Evolutionary conservation across 2,797 vertebrate genomes (phyloP), one percentile per base, ranked within the genome.

Genomic region (Tamandua tetradactyla): DNA sequence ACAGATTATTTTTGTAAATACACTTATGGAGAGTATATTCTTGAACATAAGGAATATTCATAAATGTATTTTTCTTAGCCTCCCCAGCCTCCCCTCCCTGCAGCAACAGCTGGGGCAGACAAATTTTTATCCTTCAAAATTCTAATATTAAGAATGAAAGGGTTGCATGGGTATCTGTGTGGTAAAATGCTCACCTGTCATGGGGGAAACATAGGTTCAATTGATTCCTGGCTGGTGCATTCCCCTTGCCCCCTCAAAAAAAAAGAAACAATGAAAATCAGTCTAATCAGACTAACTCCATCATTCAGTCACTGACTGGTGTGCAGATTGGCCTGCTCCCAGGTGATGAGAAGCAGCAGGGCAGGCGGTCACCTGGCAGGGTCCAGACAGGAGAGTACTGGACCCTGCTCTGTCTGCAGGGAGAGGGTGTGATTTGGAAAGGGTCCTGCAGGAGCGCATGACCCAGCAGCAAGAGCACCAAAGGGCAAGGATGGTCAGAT

Each of bases 381-480:
- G 47, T 13, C 47, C 47, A 47, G 10, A 47, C 47, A 10, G 47
- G 47, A n/a, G n/a, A n/a, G n/a, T n/a, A n/a, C n/a, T n/a, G n/a
- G n/a, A n/a, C n/a, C n/a, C n/a, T n/a, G n/a, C n/a, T n/a, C 20
- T 1, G 20, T 20, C 6, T 55, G 55, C 20, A 61, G 22, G 1
- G 12, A 72, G 71, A 55, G 61, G 22, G 23, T 6, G 5, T 12
- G 0, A 2, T 59, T 25, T 35, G 17, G n/a, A 37, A 52, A 64
- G 18, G 25, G 7, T n/a, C 49, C 37, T 1, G 0, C 27, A 57
- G 3, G 0, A 81, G 3, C 22, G 52, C n/a, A n/a, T n/a, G n/a
- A n/a, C n/a, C n/a, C n/a, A n/a, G n/a, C n/a, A n/a, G n/a, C n/a
- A n/a, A n/a, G n/a, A n/a, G n/a, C n/a, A n/a, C n/a, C 44, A 30